Percentiles rank a stretch among this genome's conserved stretches.
Conservation (phyloP, 2,113 vertebrate species). For the Hemicordylus capensis region DNA sequence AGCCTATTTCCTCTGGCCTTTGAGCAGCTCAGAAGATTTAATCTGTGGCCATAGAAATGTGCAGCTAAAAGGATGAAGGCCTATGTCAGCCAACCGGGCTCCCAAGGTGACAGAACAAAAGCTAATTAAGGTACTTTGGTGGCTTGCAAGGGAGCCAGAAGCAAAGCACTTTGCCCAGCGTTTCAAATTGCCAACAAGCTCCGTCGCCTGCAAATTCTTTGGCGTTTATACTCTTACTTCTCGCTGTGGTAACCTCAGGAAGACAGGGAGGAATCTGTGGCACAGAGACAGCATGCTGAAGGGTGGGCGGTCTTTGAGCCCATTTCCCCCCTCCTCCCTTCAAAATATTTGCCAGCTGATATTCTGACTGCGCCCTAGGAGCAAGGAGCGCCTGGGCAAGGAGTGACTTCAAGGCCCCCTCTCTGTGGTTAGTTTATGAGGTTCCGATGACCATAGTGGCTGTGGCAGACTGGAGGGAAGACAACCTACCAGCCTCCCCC, state of each 20-base stretch:
- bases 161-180: no score
- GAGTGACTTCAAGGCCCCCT: no score
- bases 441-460: no score
- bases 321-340: no score
- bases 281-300: neutral
- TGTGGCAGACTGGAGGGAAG: no score
- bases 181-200: no score
- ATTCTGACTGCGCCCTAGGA: no score
- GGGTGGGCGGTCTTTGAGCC: neutral
- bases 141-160: neutral
- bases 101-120: neutral
- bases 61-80: neutral
- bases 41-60: neutral
- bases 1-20: neutral
- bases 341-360: no score
- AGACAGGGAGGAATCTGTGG: neutral
- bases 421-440: no score
- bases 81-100: neutral
- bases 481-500: no score
- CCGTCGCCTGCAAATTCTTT: neutral
- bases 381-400: no score
- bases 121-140: neutral
- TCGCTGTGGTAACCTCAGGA: neutral
- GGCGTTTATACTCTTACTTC: neutral
- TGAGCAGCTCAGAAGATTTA: neutral